Conservation (phyloP, 1,140 invertebrate genomes). For the Neodiprion pinetum region DNA sequence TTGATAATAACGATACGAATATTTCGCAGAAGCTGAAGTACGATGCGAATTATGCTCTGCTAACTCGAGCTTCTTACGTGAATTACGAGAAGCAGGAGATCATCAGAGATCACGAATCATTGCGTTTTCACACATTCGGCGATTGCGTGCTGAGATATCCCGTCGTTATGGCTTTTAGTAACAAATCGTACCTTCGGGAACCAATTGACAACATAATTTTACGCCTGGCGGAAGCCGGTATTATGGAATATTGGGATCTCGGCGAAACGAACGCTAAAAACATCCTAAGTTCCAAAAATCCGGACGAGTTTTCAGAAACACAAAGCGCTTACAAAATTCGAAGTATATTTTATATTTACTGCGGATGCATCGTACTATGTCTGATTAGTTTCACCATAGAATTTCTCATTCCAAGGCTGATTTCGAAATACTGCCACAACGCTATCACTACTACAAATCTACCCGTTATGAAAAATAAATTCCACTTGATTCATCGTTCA, state of each 20-base stretch:
- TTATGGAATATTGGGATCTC: background rate
- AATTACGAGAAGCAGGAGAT: background rate
- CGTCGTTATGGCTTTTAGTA: background rate
- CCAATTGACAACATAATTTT: background rate
- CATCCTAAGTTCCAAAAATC: no score
- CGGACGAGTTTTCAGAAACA: no score
- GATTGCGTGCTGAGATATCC: background rate
- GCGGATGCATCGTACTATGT: no score
- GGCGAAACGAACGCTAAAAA: no score
- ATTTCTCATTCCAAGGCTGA: no score
- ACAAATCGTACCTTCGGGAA: background rate
- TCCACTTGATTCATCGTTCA: no score
- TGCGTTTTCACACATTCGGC: background rate
- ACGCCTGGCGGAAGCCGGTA: background rate
- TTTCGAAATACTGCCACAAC: no score
- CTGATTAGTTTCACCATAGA: no score
- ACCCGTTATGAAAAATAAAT: no score
- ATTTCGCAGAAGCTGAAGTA: background rate
- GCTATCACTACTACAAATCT: no score
- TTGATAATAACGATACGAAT: background rate
- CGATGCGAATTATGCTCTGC: background rate
- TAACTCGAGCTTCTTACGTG: background rate
- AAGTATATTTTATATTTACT: no score
- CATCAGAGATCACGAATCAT: background rate
- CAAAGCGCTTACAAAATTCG: no score